These are phyloP conservation scores for Coturnix japonica DNA, from an alignment of 2,113 vertebrate genomes.

Conservation along the genomic window DNA sequence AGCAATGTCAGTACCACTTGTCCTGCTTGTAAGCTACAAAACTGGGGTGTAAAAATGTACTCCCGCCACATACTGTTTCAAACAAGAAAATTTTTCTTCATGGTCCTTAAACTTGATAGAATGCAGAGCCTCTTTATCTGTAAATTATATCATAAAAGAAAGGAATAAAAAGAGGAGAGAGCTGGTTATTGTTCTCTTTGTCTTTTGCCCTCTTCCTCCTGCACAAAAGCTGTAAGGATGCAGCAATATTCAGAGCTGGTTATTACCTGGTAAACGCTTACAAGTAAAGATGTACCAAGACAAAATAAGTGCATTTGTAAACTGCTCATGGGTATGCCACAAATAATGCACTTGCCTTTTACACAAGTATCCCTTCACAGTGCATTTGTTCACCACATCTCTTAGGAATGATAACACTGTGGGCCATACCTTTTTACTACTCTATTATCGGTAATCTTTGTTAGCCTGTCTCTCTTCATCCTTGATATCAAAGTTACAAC, in stretches of 20 bases:
- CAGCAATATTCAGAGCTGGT: slow-evolving; percentile 24
- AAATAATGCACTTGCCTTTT: slow-evolving; percentile 61
- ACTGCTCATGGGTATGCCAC: slow-evolving; percentile 43
- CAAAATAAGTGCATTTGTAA: slow-evolving; percentile 61
- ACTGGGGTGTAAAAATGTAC: not conserved
- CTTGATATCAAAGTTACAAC: slow-evolving; percentile 34
- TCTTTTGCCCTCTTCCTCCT: slow-evolving; percentile 7
- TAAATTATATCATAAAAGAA: not conserved
- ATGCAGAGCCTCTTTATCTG: not conserved
- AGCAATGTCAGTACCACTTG: not conserved
- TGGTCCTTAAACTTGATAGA: not conserved
- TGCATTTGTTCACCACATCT: not conserved
- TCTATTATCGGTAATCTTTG: slow-evolving; percentile 56
- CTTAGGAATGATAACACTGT: slow-evolving; percentile 17
- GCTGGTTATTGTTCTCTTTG: not conserved
- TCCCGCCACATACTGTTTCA: not conserved
- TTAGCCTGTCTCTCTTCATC: slow-evolving; percentile 67
- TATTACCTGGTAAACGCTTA: slow-evolving; percentile 51
- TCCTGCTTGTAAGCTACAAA: not conserved
- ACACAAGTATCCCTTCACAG: slow-evolving; percentile 66
- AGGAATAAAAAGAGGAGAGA: not conserved
- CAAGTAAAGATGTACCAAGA: slow-evolving; percentile 50
- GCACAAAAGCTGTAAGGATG: not conserved
- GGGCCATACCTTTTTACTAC: slow-evolving; percentile 57
- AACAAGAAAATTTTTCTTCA: not conserved